Evolutionary conservation across 64 coral and sea anemone genomes (phyloP).

Genomic region (Anthopleura sola): DNA sequence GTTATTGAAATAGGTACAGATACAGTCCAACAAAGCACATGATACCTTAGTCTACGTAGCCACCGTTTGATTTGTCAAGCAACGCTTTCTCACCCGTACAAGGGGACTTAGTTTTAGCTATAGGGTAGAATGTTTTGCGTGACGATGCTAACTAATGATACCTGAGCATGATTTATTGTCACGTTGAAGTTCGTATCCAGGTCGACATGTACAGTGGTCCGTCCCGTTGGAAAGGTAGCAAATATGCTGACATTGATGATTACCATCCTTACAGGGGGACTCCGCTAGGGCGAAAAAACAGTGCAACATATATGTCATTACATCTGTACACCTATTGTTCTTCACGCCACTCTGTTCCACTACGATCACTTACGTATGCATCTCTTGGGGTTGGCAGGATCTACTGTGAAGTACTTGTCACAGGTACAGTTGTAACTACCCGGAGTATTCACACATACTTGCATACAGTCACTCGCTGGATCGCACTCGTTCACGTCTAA

Average conservation of each 20-base stretch:
- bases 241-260: conserved; percentile 23
- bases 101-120: too few relatives aligned
- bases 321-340: conserved; percentile 8
- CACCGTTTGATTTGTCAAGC: too few relatives aligned
- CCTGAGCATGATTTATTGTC: conserved; percentile 31
- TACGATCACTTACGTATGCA: conserved; percentile 31
- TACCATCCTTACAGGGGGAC: background rate
- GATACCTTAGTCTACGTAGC: too few relatives aligned
- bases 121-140: too few relatives aligned
- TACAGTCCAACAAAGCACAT: too few relatives aligned
- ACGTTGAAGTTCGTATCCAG: conserved; percentile 16
- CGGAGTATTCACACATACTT: conserved; percentile 27
- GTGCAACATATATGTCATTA: background rate
- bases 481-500: background rate
- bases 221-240: conserved; percentile 2
- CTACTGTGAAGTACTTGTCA: conserved; percentile 15
- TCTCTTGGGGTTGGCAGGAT: background rate
- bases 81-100: too few relatives aligned
- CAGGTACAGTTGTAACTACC: conserved; percentile 36
- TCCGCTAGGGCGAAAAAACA: conserved; percentile 16
- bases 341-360: conserved; percentile 13
- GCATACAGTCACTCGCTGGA: conserved; percentile 16
- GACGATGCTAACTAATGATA: background rate
- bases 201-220: background rate
- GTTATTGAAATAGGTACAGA: too few relatives aligned